Percentiles rank a stretch among this genome's conserved stretches.
These are phyloP conservation scores for Hafferia zeledoni DNA, from an alignment of 2,797 vertebrate genomes.

Conservation along the genomic window DNA sequence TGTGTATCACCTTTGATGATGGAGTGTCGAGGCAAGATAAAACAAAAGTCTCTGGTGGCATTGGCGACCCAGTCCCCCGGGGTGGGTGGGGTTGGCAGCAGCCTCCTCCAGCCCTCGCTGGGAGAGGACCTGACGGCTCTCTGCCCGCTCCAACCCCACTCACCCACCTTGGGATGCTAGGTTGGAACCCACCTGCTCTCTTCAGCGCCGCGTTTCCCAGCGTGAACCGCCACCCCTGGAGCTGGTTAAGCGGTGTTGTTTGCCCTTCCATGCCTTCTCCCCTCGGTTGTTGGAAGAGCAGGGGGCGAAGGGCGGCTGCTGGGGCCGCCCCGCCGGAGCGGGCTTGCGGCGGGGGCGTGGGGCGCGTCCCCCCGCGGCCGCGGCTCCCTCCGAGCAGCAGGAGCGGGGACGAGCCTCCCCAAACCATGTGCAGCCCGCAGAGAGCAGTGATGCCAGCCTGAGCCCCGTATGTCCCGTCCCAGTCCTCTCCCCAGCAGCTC, in stretches of 20 bases:
- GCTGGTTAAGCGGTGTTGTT: background rate
- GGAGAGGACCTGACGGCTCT: background rate
- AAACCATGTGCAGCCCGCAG: rapidly evolving
- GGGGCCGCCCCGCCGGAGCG: background rate
- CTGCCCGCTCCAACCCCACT: no score
- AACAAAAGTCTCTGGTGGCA: rapidly evolving
- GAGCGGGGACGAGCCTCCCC: background rate
- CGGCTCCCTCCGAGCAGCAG: background rate
- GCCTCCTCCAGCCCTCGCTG: background rate
- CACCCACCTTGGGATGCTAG: rapidly evolving
- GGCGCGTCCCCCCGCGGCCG: background rate
- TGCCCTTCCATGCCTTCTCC: background rate
- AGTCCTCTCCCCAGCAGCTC: background rate
- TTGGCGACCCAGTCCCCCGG: background rate
- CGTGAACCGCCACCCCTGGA: background rate
- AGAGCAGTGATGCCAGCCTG: background rate
- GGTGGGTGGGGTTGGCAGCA: background rate
- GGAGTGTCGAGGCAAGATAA: rapidly evolving
- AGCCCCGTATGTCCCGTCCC: background rate
- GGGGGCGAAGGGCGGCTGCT: background rate
- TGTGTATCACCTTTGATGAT: rapidly evolving
- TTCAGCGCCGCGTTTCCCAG: background rate
- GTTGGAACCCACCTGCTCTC: background rate
- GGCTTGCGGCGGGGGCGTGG: background rate
- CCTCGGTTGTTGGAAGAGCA: background rate